Evolutionary conservation across 2,113 vertebrate genomes (phyloP), one percentile per base, ranked within the genome.

Genomic region (Oceanodroma tethys): DNA sequence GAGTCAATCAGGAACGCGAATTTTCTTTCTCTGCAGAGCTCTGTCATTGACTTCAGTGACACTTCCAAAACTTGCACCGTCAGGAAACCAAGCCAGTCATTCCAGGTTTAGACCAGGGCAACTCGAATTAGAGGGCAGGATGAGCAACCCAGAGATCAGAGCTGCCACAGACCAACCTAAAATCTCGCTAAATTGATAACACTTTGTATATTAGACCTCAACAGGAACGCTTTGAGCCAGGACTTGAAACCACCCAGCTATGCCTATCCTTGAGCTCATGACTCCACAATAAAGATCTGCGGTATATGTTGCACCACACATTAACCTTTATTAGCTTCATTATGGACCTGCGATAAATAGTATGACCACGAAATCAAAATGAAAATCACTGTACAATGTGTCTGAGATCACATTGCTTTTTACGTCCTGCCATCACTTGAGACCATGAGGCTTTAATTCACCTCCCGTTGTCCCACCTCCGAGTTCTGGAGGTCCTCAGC

Each of bases 341-440:
- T 23, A 5, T 2, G 22, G 48, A 62, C 29, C 32, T 30, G 36
- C 26, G 50, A 25, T 52, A 63, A 62, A 62, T 6, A 38, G 23
- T 13, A 16, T 1, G 7, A 22, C 16, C 30, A 13, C 7, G 36
- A 81, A 55, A 50, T 32, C 55, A 50, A 56, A 34, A 48, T 13
- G 13, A 48, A 85, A 50, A 45, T 30, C 27, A 11, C 68, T 4
- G 13, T 9, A 21, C 15, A 3, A 10, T 7, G 47, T 6, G 26
- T 27, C 55, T 60, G 30, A 29, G 56, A 17, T 50, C 55, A 20
- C 29, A 7, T 58, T 17, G 13, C 38, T 34, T 34, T 45, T 52
- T 17, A 60, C 0, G 0, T 23, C 42, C 55, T 23, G 18, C 36
- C 3, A 0, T 25, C 36, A 4, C 47, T 5, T 42, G 62, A 45